Percentiles rank a stretch among this genome's conserved stretches.
phyloP scores from a whole-genome alignment of 2,113 vertebrate genomes.

The Petrocephalus zakoni region DNA sequence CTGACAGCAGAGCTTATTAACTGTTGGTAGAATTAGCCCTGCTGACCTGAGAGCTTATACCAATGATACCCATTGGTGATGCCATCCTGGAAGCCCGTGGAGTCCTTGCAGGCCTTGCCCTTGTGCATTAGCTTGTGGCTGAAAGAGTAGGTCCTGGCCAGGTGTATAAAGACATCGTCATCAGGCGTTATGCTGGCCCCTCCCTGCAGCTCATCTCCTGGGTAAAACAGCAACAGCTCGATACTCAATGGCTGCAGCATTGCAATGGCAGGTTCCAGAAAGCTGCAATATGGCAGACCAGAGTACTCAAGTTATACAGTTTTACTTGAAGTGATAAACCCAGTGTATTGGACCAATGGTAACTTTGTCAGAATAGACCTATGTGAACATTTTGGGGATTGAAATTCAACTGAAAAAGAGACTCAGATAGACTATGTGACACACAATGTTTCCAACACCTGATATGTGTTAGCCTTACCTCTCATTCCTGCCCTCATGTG shows the following conservation, averaged over 20 bases:
- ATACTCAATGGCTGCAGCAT: neutral
- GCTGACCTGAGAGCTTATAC: slow-evolving; percentile 79
- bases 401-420: too few relatives aligned
- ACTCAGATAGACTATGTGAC: too few relatives aligned
- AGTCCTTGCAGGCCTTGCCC: slow-evolving; percentile 55
- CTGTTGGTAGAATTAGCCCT: neutral
- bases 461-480: too few relatives aligned
- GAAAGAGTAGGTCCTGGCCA: slow-evolving; percentile 76
- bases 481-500: too few relatives aligned
- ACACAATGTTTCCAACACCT: too few relatives aligned
- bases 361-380: too few relatives aligned
- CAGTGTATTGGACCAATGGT: too few relatives aligned
- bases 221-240: neutral
- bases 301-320: neutral
- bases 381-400: too few relatives aligned
- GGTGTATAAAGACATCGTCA: slow-evolving; percentile 80
- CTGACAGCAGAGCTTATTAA: neutral
- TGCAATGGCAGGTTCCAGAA: neutral
- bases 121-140: slow-evolving; percentile 72
- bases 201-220: slow-evolving; percentile 51
- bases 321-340: neutral
- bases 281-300: neutral
- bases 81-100: slow-evolving; percentile 60
- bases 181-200: slow-evolving; percentile 69
- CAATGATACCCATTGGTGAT: slow-evolving; percentile 83